A percentile compares a stretch with the other conserved stretches of the same genome.
phyloP scores from a whole-genome alignment of 2,113 vertebrate genomes.

The Carettochelys insculpta region DNA sequence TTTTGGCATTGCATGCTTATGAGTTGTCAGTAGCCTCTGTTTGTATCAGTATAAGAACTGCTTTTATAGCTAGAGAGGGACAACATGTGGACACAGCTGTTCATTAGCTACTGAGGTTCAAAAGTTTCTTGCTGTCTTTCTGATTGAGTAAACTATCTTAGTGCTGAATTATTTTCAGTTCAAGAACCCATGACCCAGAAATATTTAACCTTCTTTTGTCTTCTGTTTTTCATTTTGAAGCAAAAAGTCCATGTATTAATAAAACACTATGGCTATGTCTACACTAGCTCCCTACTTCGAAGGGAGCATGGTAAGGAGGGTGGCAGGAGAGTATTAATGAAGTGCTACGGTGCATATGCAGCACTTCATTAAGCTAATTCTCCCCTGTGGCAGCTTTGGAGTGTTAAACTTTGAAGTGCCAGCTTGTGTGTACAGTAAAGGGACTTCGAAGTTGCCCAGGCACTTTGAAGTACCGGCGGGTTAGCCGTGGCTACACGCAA shows the following conservation, averaged over 20 bases:
- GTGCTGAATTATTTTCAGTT: background rate
- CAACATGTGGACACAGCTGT: conserved; percentile 9
- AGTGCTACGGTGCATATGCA: no score
- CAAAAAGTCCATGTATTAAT: background rate
- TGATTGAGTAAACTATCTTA: background rate
- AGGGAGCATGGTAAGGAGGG: no score
- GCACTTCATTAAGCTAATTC: no score
- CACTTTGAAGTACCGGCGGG: no score
- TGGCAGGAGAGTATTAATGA: no score
- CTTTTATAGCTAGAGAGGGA: background rate
- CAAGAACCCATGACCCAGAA: background rate
- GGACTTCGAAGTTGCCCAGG: no score
- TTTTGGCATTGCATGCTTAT: background rate
- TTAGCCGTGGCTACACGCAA: no score
- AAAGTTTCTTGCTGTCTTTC: background rate
- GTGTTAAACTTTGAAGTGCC: no score
- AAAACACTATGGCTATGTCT: no score
- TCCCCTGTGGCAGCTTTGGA: no score
- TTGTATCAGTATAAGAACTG: background rate
- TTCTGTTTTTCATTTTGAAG: background rate
- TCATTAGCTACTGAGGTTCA: fast-evolving
- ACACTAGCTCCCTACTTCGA: no score
- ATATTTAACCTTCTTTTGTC: background rate
- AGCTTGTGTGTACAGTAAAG: no score
- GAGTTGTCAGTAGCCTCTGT: background rate